phyloP scores from a whole-genome alignment of 2,113 vertebrate genomes.

The Isurus oxyrinchus region DNA sequence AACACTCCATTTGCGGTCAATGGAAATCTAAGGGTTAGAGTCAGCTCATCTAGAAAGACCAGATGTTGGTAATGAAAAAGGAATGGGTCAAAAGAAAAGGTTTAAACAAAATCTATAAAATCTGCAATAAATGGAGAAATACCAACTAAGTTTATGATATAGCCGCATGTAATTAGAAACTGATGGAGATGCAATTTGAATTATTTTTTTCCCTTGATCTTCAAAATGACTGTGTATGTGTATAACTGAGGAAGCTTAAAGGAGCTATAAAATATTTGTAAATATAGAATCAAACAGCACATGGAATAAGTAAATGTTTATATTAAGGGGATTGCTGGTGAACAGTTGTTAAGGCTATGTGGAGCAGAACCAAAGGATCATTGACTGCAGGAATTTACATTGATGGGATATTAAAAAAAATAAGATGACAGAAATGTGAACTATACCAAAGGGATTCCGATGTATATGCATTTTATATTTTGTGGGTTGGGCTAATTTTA shows the following conservation, averaged over 20 bases:
- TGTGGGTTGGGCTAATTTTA: neutral
- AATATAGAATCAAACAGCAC: conserved; percentile 3
- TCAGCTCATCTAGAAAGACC: neutral
- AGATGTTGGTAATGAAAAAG: neutral
- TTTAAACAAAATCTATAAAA: neutral
- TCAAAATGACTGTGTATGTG: neutral
- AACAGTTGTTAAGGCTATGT: neutral
- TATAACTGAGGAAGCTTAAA: neutral
- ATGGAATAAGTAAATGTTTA: neutral
- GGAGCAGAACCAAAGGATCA: neutral
- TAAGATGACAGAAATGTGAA: neutral
- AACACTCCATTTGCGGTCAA: neutral
- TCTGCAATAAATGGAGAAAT: neutral
- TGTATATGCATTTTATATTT: neutral
- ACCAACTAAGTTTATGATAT: neutral
- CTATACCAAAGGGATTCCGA: neutral
- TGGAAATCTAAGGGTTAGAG: neutral
- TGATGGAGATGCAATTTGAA: neutral
- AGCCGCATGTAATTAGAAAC: neutral
- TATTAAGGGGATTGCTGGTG: neutral
- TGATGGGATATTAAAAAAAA: neutral
- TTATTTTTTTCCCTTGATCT: neutral
- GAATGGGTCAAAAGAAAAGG: neutral
- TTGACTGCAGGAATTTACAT: neutral
- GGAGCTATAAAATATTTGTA: conserved; percentile 9